Base-by-base conservation (phyloP, 2,888 invertebrate genomes). In the Argyra leucocephala region DNA sequence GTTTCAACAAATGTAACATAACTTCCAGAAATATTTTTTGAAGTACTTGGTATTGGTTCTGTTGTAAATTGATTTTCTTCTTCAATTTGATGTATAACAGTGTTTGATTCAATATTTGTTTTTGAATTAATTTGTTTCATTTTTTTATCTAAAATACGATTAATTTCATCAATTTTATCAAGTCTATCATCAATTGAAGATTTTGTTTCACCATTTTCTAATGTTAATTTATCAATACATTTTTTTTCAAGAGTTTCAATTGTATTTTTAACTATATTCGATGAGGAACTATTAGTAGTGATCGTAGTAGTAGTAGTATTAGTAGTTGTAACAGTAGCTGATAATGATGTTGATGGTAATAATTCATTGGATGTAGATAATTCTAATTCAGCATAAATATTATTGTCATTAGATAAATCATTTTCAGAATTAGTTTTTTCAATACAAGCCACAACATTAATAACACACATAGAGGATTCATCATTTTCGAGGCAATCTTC, bases 121-220 rank as follows among this genome's bases (percentile, higher is more conserved):
- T 68, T 70, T 10, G 74, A 73, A 60, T 77, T 65, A 31, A 69
- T 71, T n/a, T 76, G 73, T 66, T 74, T 76, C 24, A 78, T 66
- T 22, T 78, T 77, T 72, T 78, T 74, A 61, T 79, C 80, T 21
- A 79, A 66, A 2, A 70, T 72, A 10, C 78, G 75, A 69, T 80
- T 78, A 0, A 80, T 70, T 62, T 75, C 75, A 67, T 80, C 79
- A 61, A 80, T 80, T 66, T 71, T 75, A 67, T 80, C 78, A 37
- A 79, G 68, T 67, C 78, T 77, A 1, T 74, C 76, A 72, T 79
- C 79, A 22, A 80, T 77, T 1, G 80, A 79, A 62, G 70, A 74
- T 63, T 76, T 74, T 69, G 69, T 26, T 67, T 59, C 48, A 26
- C 26, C 22, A 62, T 58, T 36, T 22, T 10, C 1, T 36, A 21